Evolutionary conservation across 2,888 invertebrate species (phyloP).

Genomic region (Acleris laterana): DNA sequence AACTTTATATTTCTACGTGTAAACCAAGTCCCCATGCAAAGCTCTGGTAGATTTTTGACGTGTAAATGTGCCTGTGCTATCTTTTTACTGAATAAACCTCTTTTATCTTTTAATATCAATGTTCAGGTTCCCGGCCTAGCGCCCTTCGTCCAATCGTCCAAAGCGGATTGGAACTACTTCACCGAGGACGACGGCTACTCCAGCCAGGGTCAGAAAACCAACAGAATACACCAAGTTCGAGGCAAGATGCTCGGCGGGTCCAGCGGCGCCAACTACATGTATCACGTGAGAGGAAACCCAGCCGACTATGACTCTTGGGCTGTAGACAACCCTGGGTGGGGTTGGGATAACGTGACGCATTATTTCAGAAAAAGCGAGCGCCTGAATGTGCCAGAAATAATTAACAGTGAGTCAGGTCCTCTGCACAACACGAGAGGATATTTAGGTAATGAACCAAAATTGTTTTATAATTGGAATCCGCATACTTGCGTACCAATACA

Average conservation of each 20-base stretch:
- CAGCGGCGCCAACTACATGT: conserved; percentile 84
- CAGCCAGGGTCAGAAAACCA: conserved; percentile 31
- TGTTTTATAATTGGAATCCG: too few species aligned
- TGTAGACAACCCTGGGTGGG: conserved; percentile 81
- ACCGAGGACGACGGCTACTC: conserved; percentile 35
- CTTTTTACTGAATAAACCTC: too few species aligned
- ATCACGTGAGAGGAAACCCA: conserved; percentile 84
- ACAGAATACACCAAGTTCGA: conserved; percentile 70
- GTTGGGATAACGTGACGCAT: conserved; percentile 74
- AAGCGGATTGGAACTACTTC: conserved; percentile 34
- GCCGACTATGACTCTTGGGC: conserved; percentile 81
- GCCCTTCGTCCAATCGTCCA: conserved; percentile 7
- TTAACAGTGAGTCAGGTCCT: conserved; percentile 10
- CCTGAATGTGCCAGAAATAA: conserved; percentile 14
- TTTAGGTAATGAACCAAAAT: conserved; percentile 52
- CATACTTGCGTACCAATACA: too few species aligned
- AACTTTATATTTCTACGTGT: too few species aligned
- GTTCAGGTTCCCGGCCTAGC: conserved; percentile 4
- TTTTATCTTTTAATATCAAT: too few species aligned
- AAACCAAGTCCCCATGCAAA: too few species aligned
- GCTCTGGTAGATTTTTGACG: too few species aligned
- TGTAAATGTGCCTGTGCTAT: too few species aligned
- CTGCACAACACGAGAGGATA: conserved; percentile 60
- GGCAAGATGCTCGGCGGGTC: conserved; percentile 85
- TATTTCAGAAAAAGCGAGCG: conserved; percentile 36